Base-by-base conservation (phyloP, 2,113 vertebrate genomes). In the Heterochromis multidens region DNA sequence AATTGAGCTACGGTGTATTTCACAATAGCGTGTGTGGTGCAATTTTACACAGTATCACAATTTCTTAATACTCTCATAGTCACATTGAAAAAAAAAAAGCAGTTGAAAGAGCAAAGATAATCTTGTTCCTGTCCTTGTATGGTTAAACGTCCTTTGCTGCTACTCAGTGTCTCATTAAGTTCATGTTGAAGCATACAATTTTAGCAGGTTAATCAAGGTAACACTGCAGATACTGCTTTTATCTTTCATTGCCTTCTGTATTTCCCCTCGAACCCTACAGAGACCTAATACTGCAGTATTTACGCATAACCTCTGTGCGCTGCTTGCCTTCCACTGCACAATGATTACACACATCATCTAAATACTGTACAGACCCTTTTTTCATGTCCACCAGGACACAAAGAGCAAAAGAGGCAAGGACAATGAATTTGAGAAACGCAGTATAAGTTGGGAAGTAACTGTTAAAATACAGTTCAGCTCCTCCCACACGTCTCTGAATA, bases 331-430 rank as follows among this genome's bases (percentile, higher is more conserved):
- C 77, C 63, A 40, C 87, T 86, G 88, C 80, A 74, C 87, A 63
- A 81, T 91, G 84, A 89, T 92, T 93, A 88, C 79, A 88, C 89
- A 87, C 63, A 85, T 90, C 85, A 91, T 89, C 88, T 90, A 29
- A 91, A 94, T 83, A 90, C 81, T 40, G 74, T 31, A 61, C 60
- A 58, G 80, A 86, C 87, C 61, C 74, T 35, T 46, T 82, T 67
- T 33, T n/a, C 27, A 2, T 27, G 56, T 77, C 74, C 86, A 56
- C 31, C 0, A 58, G 59, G 84, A 92, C 56, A 33, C 19, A 67
- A 35, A 33, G 23, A 82, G 63, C 1, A 6, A 83, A 46, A 74
- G n/a, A 61, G 23, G 57, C 16, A 25, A 76, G 37, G 10, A 84
- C 27, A 43, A 29, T 43, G 21, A 59, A 79, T 29, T 37, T 77